Evolutionary conservation across 2,888 invertebrate species (phyloP).

Genomic region (Blera fallax): DNA sequence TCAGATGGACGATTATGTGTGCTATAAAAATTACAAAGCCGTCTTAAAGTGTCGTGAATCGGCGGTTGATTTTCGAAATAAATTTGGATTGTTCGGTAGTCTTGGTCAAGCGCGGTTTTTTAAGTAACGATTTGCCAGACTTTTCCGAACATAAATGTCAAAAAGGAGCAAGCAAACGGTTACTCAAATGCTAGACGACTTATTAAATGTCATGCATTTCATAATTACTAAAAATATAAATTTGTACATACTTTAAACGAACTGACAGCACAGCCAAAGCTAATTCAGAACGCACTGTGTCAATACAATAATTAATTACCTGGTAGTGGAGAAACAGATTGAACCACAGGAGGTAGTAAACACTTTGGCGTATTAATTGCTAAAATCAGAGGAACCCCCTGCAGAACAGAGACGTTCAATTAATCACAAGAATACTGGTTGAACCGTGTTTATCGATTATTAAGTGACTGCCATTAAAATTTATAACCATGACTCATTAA

Average conservation of each 20-base stretch:
- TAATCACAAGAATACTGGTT: not conserved
- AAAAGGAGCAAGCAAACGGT: too few species aligned
- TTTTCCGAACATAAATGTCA: too few species aligned
- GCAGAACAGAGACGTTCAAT: not conserved
- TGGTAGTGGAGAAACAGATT: not conserved
- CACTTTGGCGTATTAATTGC: not conserved
- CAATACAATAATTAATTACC: not conserved
- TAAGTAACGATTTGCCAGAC: too few species aligned
- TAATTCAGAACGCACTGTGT: not conserved
- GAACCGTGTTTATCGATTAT: not conserved
- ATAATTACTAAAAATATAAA: not conserved
- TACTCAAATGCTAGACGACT: too few species aligned
- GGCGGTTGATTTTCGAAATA: too few species aligned
- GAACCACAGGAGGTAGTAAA: not conserved
- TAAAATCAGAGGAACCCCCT: not conserved
- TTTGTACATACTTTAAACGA: too few species aligned
- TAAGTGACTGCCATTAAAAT: not conserved
- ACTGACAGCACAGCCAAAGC: not conserved
- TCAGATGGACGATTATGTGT: too few species aligned
- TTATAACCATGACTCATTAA: not conserved
- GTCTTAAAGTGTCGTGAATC: too few species aligned
- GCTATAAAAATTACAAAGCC: too few species aligned
- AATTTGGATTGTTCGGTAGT: too few species aligned
- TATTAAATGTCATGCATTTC: too few species aligned
- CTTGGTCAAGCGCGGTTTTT: too few species aligned